Evolutionary conservation across 1,140 invertebrate genomes (phyloP).

Genomic region (Drosophila biarmipes): DNA sequence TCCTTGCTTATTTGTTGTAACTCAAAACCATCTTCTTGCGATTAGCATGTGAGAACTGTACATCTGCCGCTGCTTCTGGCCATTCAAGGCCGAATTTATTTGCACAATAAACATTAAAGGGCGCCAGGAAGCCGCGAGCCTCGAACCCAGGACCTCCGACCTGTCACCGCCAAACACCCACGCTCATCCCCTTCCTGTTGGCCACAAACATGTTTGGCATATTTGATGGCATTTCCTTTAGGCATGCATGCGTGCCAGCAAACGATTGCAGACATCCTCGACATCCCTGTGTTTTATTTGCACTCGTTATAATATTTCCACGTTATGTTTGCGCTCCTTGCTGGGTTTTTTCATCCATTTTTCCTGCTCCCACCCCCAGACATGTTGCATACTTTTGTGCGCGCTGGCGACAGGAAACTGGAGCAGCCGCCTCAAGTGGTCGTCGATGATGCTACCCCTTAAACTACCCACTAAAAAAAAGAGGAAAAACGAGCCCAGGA

Average conservation of each 20-base stretch:
- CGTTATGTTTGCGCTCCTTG: conserved; percentile 26
- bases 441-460: conserved; percentile 38
- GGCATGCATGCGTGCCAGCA: conserved; percentile 66
- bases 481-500: background rate
- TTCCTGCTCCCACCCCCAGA: conserved; percentile 26
- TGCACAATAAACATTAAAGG: conserved; percentile 57
- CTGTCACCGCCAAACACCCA: background rate
- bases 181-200: background rate
- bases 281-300: conserved; percentile 66
- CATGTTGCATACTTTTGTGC: conserved; percentile 75
- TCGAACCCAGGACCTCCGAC: background rate
- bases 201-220: conserved; percentile 75
- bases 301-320: conserved; percentile 70
- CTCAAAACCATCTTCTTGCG: background rate
- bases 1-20: background rate
- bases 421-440: conserved; percentile 70
- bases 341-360: conserved; percentile 19
- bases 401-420: conserved; percentile 56
- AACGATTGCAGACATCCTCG: conserved; percentile 44
- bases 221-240: conserved; percentile 80
- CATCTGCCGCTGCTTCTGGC: conserved; percentile 4
- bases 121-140: conserved; percentile 9
- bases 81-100: conserved; percentile 60
- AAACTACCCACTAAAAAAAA: conserved; percentile 9
- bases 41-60: conserved; percentile 28